Base-by-base conservation (phyloP, 2,888 invertebrate genomes). In the Argyresthia albistria region DNA sequence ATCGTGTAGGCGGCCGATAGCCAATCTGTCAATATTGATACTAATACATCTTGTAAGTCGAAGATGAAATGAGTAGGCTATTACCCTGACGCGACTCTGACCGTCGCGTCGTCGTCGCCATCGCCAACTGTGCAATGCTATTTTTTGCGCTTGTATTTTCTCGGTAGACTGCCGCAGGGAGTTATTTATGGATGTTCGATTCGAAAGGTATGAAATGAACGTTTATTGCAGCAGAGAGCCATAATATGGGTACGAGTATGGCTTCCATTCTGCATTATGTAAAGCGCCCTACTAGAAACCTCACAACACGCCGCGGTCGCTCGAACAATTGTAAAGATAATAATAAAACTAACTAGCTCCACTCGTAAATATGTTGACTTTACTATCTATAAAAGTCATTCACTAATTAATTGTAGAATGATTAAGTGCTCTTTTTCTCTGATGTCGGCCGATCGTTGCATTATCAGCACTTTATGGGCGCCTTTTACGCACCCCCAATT, bases 331-430 rank as follows among this genome's bases (percentile, higher is more conserved):
- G 77, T 73, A 75, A 66, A 76, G 82, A 80, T 81, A 78, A 76
- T 75, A 25, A 78, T 80, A 78, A 82, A 81, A 79, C 78, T 82
- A 81, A 80, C 79, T 75, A 80, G 69, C 68, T 65, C 65, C 70
- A 12, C 75, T 78, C 84, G 72, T 86, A 84, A 84, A 86, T 76
- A 80, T 69, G 68, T 69, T 76, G 68, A 67, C 66, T 84, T 83
- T 82, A 87, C 70, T 78, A 82, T 80, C 84, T 76, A 83, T 87
- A 82, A 87, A 86, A 73, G 83, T 79, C 82, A 78, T 70, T 77
- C 73, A 81, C 82, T 83, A 86, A 87, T 86, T 84, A 87, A 86
- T 86, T 82, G 80, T 73, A 70, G 73, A 78, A 82, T 84, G 84
- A 86, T 80, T 76, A 76, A 82, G 68, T 76, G 69, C 60, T 64